phyloP scores from a whole-genome alignment of 2,797 vertebrate genomes.

The Hirundo rustica region DNA sequence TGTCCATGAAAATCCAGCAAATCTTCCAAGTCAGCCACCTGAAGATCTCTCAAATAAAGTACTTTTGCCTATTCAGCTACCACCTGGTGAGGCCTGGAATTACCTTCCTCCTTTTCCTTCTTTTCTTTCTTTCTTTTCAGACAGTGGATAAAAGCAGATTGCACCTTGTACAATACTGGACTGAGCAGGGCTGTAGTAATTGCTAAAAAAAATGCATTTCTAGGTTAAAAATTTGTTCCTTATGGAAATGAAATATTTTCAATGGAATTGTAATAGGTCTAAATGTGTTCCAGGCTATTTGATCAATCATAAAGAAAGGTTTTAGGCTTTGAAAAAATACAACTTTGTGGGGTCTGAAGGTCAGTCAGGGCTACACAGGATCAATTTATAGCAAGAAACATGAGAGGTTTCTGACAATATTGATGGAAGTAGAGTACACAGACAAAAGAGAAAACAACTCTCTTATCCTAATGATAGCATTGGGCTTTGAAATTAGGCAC shows the following conservation, averaged over 20 bases:
- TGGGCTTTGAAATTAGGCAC: constrained; percentile 41
- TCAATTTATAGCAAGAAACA: not conserved
- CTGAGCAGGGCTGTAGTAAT: not conserved
- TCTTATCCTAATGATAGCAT: not conserved
- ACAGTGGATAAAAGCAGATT: not conserved
- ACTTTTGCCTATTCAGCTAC: not conserved
- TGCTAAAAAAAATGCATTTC: not conserved
- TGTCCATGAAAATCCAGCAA: not conserved
- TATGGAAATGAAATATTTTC: not conserved
- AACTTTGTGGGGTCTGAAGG: not conserved
- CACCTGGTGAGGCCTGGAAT: not conserved
- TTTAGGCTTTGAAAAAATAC: not conserved
- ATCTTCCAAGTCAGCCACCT: not conserved
- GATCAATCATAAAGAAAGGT: not conserved
- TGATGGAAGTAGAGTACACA: not conserved
- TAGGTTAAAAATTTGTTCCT: not conserved
- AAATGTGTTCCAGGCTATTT: not conserved
- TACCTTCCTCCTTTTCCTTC: not conserved
- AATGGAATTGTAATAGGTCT: not conserved
- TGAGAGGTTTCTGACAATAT: not conserved
- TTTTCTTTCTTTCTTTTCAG: not conserved
- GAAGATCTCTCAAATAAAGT: not conserved
- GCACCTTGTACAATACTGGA: not conserved
- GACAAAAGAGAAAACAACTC: not conserved
- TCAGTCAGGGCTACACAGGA: not conserved